These are phyloP conservation scores for Cryptops parisi DNA, from an alignment of 2,888 invertebrate species.

Conservation along the genomic window DNA sequence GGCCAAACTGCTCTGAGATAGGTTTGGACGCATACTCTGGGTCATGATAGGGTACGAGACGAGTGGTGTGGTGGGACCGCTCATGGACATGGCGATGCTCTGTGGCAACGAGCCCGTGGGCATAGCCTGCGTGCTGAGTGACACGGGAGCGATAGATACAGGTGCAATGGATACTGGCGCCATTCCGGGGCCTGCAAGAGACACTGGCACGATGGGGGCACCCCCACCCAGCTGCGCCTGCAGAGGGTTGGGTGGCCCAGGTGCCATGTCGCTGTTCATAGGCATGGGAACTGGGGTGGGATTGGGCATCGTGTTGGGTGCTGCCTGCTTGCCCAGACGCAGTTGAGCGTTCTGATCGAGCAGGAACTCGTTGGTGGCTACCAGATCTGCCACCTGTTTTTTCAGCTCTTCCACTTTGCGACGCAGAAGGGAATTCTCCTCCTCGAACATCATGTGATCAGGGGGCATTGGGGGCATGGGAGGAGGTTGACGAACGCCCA, in stretches of 20 bases:
- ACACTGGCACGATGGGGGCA: neutral
- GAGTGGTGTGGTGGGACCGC: slow-evolving; percentile 41
- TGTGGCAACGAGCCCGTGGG: slow-evolving; percentile 19
- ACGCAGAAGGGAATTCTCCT: slow-evolving; percentile 50
- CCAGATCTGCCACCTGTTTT: slow-evolving; percentile 52
- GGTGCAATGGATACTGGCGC: slow-evolving; percentile 31
- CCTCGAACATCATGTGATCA: slow-evolving; percentile 33
- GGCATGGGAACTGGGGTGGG: slow-evolving; percentile 27
- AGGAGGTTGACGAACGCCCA: slow-evolving; percentile 13
- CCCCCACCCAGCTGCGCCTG: neutral
- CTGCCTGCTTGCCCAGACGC: slow-evolving; percentile 43
- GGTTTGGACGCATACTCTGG: slow-evolving; percentile 29
- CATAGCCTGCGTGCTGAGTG: slow-evolving; percentile 19
- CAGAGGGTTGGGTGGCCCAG: slow-evolving; percentile 23
- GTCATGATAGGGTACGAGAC: slow-evolving; percentile 53
- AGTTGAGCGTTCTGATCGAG: slow-evolving; percentile 60
- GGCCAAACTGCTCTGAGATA: slow-evolving; percentile 16
- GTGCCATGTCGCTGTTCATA: slow-evolving; percentile 24
- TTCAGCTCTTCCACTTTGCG: slow-evolving; percentile 53
- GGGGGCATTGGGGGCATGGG: slow-evolving; percentile 13
- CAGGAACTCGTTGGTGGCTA: slow-evolving; percentile 61
- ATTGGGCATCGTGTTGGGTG: slow-evolving; percentile 38
- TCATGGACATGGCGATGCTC: slow-evolving; percentile 28
- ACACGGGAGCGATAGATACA: slow-evolving; percentile 23
- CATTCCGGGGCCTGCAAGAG: slow-evolving; percentile 5